Conservation (phyloP, 37 sponge, comb jelly and placozoan genomes). For the Beroe ovata region DNA sequence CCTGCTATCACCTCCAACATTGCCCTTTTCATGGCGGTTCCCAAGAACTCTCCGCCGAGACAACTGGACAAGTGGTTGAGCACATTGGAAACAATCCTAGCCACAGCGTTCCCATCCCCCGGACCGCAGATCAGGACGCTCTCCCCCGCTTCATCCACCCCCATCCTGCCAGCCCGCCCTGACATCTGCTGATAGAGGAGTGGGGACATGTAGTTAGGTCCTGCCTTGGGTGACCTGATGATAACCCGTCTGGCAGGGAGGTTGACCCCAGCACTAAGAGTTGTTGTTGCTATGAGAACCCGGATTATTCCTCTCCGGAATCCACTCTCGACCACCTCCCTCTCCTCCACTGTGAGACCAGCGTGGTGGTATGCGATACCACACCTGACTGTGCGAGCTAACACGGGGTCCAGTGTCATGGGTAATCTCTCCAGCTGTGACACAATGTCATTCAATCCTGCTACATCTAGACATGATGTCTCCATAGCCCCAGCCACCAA, state of each 20-base stretch:
- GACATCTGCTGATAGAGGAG: slow-evolving; percentile 95
- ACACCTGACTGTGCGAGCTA: slow-evolving; percentile 73
- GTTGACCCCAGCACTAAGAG: slow-evolving; percentile 97
- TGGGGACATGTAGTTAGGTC: slow-evolving; percentile 75
- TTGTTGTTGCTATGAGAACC: slow-evolving; percentile 90
- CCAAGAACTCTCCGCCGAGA: slow-evolving; percentile 58
- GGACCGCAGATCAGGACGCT: slow-evolving; percentile 91
- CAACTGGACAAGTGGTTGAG: slow-evolving; percentile 87
- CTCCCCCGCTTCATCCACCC: slow-evolving; percentile 89
- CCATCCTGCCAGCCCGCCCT: slow-evolving; percentile 96
- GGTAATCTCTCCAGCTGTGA: slow-evolving; percentile 83
- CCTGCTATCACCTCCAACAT: slow-evolving; percentile 88
- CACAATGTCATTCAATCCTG: slow-evolving; percentile 66
- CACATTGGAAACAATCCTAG: slow-evolving; percentile 72
- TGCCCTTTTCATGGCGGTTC: slow-evolving; percentile 85
- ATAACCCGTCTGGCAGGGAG: slow-evolving; percentile 95
- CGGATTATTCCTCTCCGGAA: slow-evolving; percentile 76
- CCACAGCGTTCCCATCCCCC: slow-evolving; percentile 75
- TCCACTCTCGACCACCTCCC: slow-evolving; percentile 90
- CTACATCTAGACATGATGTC: background rate
- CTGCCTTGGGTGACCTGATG: slow-evolving; percentile 87
- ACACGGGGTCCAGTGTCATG: slow-evolving; percentile 83
- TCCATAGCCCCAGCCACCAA: slow-evolving; percentile 64
- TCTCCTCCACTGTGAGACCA: slow-evolving; percentile 95
- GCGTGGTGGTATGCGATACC: slow-evolving; percentile 98